Evolutionary conservation across 1,140 invertebrate genomes (phyloP).

Genomic region (Homalodisca vitripennis): DNA sequence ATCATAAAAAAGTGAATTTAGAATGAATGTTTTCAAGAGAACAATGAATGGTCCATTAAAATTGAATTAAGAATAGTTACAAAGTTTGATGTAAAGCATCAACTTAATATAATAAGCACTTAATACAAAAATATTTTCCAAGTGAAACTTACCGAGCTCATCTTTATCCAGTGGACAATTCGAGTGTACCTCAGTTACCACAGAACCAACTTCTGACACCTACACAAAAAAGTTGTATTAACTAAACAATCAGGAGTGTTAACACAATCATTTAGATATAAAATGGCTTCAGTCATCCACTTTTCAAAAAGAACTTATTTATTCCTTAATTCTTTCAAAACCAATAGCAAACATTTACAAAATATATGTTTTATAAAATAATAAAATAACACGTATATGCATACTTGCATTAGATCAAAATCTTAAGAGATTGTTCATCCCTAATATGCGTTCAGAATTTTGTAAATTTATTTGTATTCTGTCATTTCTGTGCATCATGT

Average conservation of each 20-base stretch:
- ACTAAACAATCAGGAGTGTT: neutral
- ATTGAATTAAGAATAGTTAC: neutral
- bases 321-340: neutral
- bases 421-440: too few relatives aligned
- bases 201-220: neutral
- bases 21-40: neutral
- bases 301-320: neutral
- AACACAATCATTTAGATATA: neutral
- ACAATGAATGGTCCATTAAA: neutral
- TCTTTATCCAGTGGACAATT: constrained; percentile 40
- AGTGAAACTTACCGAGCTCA: constrained; percentile 35
- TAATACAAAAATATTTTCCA: neutral
- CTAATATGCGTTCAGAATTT: too few relatives aligned
- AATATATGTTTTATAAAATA: neutral
- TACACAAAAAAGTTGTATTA: neutral
- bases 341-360: neutral
- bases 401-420: too few relatives aligned
- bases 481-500: too few relatives aligned
- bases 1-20: neutral
- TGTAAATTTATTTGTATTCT: too few relatives aligned
- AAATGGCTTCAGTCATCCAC: neutral
- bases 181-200: neutral
- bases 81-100: neutral
- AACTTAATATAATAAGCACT: neutral
- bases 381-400: neutral